A percentile compares a stretch with the other conserved stretches of the same genome.
Evolutionary conservation across 2,888 invertebrate genomes (phyloP).

Genomic region (Acleris emargana): DNA sequence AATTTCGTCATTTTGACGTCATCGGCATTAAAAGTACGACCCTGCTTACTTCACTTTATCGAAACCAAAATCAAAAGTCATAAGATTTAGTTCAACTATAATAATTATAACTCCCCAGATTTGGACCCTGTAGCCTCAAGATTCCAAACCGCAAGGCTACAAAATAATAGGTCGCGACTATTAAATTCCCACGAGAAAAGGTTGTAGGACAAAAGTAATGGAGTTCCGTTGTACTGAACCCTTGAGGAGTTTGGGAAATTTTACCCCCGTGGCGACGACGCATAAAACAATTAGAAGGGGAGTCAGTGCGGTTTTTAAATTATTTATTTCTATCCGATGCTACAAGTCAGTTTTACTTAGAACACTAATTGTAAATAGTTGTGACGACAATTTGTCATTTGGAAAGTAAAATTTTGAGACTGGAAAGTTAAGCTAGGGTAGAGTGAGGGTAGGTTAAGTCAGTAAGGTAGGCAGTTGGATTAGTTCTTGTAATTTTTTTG

Average conservation of each 20-base stretch:
- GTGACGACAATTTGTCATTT: too few relatives aligned
- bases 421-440: too few relatives aligned
- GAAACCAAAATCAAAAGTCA: too few relatives aligned
- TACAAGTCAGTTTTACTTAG: neutral
- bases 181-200: conserved; percentile 56
- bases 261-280: conserved; percentile 61
- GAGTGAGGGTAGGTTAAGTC: too few relatives aligned
- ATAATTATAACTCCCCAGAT: neutral
- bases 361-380: neutral
- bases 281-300: conserved; percentile 53
- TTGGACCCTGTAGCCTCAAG: neutral
- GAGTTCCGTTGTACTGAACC: conserved; percentile 70
- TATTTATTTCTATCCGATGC: neutral
- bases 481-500: too few relatives aligned
- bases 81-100: too few relatives aligned
- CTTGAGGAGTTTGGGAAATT: conserved; percentile 56
- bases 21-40: too few relatives aligned
- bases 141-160: neutral
- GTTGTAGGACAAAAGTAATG: conserved; percentile 67
- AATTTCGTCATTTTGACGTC: too few relatives aligned
- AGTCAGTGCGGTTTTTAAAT: conserved; percentile 36
- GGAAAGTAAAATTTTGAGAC: too few relatives aligned
- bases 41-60: too few relatives aligned
- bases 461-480: too few relatives aligned
- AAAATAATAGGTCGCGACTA: conserved; percentile 58